Evolutionary conservation across 2,888 invertebrate species (phyloP), one percentile per base, ranked within the genome.

Genomic region (Mythimna pallens): DNA sequence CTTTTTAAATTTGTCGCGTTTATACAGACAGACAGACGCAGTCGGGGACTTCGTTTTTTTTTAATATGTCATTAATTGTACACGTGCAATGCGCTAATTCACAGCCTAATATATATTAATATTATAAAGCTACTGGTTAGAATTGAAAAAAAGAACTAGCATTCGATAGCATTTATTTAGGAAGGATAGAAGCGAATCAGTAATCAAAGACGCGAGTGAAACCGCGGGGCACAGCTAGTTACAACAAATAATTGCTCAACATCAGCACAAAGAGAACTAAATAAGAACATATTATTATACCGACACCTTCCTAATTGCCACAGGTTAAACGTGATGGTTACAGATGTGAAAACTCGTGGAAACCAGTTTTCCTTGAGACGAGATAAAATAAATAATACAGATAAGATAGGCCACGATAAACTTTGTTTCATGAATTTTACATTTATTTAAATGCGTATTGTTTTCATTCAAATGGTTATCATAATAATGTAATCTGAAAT

Each of bases 331-430:
- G n/a, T 50, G 40, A 30, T 61, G 10, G 70, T 34, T 55, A 47
- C n/a, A 43, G 47, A 54, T n/a, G 50, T 62, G 55, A 65, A 65
- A 74, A 62, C 20, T 14, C 22, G 62, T 30, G n/a, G 50, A 55
- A 81, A 59, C 52, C 7, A 3, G 54, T 61, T 76, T 55, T 50
- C 61, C 61, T 68, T 76, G 69, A 65, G 57, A 54, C 52, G 69
- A 81, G 68, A 76, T 64, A 61, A 68, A 69, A 62, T 61, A 65
- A 68, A 81, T 30, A n/a, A 52, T 12, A 64, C 54, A 20, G 77
- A 76, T 81, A 76, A 81, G 76, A 76, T 76, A 68, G 1, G 0
- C 9, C 36, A 43, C 12, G 50, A 57, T 79, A 65, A 52, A 65
- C 20, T 20, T 47, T 25, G 40, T 64, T 61, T 47, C 30, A 5